Evolutionary conservation across 2,797 vertebrate genomes (phyloP).

Genomic region (Eulemur rubriventer): DNA sequence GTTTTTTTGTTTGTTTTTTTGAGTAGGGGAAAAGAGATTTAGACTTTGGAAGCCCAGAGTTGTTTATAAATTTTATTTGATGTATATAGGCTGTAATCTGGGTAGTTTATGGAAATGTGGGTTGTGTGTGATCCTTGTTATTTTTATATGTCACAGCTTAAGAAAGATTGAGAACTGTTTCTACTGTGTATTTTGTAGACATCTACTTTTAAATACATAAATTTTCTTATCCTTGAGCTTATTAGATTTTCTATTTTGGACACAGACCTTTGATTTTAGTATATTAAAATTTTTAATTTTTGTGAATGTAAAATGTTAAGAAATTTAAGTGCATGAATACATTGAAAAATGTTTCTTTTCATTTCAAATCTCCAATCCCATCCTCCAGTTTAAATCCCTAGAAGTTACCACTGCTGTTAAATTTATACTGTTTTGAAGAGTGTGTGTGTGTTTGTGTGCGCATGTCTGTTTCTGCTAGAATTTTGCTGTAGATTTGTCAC

Average conservation of each 20-base stretch:
- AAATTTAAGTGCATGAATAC: neutral
- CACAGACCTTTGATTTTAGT: constrained; percentile 9
- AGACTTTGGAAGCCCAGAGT: neutral
- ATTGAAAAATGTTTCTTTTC: neutral
- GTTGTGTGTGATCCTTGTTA: neutral
- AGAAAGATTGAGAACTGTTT: neutral
- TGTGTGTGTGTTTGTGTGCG: neutral
- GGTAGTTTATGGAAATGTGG: neutral
- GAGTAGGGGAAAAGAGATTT: neutral
- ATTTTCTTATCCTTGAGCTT: neutral
- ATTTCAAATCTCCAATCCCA: neutral
- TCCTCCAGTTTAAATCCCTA: neutral
- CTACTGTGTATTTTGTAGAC: neutral
- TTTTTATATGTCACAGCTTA: neutral
- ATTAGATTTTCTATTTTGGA: constrained; percentile 10
- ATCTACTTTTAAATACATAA: neutral
- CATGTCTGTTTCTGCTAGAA: neutral
- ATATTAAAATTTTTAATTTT: neutral
- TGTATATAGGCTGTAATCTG: neutral
- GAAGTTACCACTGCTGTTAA: neutral
- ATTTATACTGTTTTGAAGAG: neutral
- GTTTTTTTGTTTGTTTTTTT: neutral
- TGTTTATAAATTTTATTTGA: neutral
- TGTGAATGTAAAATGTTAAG: neutral
- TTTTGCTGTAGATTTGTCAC: neutral